phyloP scores from a whole-genome alignment of 2,113 vertebrate genomes.

The Stigmatopora argus region DNA sequence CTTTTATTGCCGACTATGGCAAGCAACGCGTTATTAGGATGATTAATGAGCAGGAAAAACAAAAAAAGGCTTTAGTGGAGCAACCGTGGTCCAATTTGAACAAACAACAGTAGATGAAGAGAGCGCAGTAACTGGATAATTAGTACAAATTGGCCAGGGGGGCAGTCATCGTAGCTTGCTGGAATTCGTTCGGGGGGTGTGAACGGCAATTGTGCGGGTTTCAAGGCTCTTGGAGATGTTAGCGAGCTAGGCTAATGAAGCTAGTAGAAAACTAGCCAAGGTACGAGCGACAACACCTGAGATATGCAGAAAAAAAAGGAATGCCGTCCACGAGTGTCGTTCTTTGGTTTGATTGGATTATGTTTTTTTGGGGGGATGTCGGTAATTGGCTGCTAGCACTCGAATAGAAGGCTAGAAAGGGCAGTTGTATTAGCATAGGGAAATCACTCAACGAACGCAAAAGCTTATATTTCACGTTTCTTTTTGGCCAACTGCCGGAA shows the following conservation, averaged over 20 bases:
- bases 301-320: neutral
- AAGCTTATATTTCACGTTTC: neutral
- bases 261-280: neutral
- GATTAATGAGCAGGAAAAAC: neutral
- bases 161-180: neutral
- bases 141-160: neutral
- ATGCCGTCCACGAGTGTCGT: neutral
- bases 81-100: neutral
- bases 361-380: neutral
- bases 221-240: neutral
- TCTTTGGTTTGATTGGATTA: slow-evolving; percentile 8
- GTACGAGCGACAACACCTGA: neutral
- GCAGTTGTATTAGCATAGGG: neutral
- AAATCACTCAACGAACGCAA: neutral
- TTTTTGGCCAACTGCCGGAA: neutral
- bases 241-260: neutral
- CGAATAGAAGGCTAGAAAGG: neutral
- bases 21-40: neutral
- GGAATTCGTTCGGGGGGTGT: neutral
- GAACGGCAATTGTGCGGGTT: neutral
- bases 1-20: too few relatives aligned
- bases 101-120: neutral
- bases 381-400: neutral
- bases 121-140: neutral
- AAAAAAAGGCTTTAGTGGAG: neutral